Evolutionary conservation across 2,888 invertebrate genomes (phyloP).

Genomic region (Amiota communis): DNA sequence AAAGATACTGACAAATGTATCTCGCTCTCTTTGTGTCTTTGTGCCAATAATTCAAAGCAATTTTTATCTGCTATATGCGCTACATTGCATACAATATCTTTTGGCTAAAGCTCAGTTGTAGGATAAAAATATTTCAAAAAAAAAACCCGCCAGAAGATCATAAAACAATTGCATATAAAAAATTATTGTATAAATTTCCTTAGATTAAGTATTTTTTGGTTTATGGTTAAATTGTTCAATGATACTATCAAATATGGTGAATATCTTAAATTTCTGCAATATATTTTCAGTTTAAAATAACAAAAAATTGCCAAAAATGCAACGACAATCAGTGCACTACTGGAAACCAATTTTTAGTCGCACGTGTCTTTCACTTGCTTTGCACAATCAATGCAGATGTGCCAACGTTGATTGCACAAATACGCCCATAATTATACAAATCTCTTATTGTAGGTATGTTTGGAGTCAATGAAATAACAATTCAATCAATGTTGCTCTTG

Average conservation of each 20-base stretch:
- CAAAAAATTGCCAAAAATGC: too few relatives aligned
- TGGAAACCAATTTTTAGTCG: too few relatives aligned
- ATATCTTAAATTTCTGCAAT: too few relatives aligned
- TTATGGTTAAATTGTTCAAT: too few relatives aligned
- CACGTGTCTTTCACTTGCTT: neutral
- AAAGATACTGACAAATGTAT: too few relatives aligned
- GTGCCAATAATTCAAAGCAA: constrained; percentile 58
- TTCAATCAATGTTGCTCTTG: constrained; percentile 33
- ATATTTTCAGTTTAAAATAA: too few relatives aligned
- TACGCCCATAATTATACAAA: constrained; percentile 24
- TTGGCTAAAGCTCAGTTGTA: constrained; percentile 21
- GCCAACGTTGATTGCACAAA: constrained; percentile 15
- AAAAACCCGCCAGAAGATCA: constrained; percentile 10
- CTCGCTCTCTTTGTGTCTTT: constrained; percentile 44
- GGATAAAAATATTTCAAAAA: neutral
- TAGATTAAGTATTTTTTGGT: too few relatives aligned
- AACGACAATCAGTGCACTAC: too few relatives aligned
- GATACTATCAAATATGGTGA: too few relatives aligned
- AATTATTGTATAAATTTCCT: too few relatives aligned
- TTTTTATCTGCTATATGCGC: constrained; percentile 30
- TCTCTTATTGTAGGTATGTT: too few relatives aligned
- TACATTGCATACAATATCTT: constrained; percentile 27
- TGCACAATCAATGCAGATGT: neutral
- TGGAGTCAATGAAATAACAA: constrained; percentile 36
- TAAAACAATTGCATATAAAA: neutral